These are phyloP conservation scores for Ophonus ardosiacus DNA, from an alignment of 2,888 invertebrate genomes.

Conservation along the genomic window DNA sequence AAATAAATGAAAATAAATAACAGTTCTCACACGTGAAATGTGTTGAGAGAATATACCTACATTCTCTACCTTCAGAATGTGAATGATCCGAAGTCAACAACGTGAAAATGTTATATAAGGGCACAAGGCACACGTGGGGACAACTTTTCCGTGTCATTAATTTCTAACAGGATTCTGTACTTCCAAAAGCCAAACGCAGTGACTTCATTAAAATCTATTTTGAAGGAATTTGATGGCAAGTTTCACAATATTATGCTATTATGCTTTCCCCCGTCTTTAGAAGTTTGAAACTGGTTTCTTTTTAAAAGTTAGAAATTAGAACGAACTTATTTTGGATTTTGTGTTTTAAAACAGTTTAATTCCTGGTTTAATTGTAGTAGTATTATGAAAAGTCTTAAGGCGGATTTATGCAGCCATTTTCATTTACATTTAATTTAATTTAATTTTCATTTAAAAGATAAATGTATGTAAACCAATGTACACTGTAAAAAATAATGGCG, in stretches of 20 bases:
- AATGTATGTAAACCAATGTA: too few relatives aligned
- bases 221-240: background rate
- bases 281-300: background rate
- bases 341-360: too few relatives aligned
- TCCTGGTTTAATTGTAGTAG: too few relatives aligned
- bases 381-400: too few relatives aligned
- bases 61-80: background rate
- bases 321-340: background rate
- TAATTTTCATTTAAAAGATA: too few relatives aligned
- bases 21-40: constrained; percentile 21
- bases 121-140: constrained; percentile 39
- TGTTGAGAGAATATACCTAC: constrained; percentile 4
- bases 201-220: constrained; percentile 41
- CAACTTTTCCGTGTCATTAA: constrained; percentile 27
- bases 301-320: constrained; percentile 9
- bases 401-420: too few relatives aligned
- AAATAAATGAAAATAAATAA: constrained; percentile 17
- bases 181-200: constrained; percentile 2
- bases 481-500: too few relatives aligned
- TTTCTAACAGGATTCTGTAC: constrained; percentile 11
- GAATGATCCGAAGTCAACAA: constrained; percentile 38
- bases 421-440: too few relatives aligned
- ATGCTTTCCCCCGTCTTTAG: background rate
- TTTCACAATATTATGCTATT: constrained; percentile 19
- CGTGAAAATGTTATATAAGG: constrained; percentile 7